Conservation (phyloP, 2,113 vertebrate species). For the Tupaia chinensis region DNA sequence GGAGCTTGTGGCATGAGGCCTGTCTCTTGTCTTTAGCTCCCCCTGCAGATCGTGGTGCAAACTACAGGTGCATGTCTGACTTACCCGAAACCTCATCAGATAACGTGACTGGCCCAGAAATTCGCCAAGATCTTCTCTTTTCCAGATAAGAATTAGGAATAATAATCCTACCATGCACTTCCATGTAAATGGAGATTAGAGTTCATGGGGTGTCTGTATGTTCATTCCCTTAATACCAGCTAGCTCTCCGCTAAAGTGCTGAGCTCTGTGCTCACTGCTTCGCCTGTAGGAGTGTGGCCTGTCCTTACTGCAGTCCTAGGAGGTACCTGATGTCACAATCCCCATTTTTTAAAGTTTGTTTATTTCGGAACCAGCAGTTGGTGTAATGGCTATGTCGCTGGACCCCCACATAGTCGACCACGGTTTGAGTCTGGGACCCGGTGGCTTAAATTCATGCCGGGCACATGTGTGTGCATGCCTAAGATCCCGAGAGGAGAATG, state of each 20-base stretch:
- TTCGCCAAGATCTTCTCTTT: background rate
- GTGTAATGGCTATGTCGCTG: too few relatives aligned
- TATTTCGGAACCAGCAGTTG: too few relatives aligned
- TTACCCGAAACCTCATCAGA: background rate
- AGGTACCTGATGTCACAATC: background rate
- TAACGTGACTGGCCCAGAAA: background rate
- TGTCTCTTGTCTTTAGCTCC: background rate
- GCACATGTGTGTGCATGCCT: too few relatives aligned
- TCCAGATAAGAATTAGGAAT: background rate
- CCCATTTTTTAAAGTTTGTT: background rate
- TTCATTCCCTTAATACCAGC: background rate
- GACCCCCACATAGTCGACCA: too few relatives aligned
- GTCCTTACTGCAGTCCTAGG: background rate
- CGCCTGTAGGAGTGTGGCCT: background rate
- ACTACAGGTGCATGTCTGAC: background rate
- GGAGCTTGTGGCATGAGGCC: background rate
- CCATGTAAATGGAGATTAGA: background rate
- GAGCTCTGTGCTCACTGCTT: background rate
- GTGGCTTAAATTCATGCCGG: too few relatives aligned
- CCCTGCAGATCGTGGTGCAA: background rate
- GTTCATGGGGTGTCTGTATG: background rate
- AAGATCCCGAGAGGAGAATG: too few relatives aligned
- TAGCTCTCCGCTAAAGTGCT: background rate
- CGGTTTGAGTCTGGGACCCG: too few relatives aligned
- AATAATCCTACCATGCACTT: background rate